Conservation (phyloP, 2,797 vertebrate genomes). For the Paguma larvata region DNA sequence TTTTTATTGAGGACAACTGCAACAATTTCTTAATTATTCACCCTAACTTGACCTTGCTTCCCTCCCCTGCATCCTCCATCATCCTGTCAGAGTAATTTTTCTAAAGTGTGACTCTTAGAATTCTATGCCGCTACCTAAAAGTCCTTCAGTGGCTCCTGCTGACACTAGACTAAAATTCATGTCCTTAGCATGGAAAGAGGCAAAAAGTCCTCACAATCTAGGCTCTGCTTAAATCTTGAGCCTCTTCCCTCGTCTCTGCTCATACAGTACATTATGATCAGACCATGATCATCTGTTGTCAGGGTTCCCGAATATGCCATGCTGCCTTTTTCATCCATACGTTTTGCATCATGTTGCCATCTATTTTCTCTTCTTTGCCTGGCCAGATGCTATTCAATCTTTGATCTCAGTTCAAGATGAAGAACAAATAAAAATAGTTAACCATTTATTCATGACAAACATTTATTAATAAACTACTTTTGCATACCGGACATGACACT, state of each 20-base stretch:
- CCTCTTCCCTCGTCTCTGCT: neutral
- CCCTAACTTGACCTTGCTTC: neutral
- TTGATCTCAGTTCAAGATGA: neutral
- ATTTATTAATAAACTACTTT: neutral
- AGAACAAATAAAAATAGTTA: neutral
- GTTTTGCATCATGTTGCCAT: neutral
- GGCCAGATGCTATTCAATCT: neutral
- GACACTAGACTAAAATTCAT: neutral
- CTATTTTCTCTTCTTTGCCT: neutral
- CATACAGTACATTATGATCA: neutral
- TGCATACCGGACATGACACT: neutral
- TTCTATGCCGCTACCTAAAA: neutral
- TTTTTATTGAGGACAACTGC: neutral
- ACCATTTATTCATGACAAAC: neutral
- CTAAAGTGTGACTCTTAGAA: neutral
- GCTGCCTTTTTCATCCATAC: neutral
- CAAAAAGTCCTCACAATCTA: neutral
- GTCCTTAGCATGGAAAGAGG: neutral
- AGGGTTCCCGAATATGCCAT: neutral
- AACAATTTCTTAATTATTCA: neutral
- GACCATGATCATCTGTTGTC: neutral
- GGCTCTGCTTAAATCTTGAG: neutral
- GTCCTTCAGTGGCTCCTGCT: neutral
- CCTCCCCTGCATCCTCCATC: neutral
- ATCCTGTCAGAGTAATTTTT: neutral